A percentile compares a stretch with the other conserved stretches of the same genome.
phyloP scores from a whole-genome alignment of 2,797 vertebrate species.

The Potorous gilbertii region DNA sequence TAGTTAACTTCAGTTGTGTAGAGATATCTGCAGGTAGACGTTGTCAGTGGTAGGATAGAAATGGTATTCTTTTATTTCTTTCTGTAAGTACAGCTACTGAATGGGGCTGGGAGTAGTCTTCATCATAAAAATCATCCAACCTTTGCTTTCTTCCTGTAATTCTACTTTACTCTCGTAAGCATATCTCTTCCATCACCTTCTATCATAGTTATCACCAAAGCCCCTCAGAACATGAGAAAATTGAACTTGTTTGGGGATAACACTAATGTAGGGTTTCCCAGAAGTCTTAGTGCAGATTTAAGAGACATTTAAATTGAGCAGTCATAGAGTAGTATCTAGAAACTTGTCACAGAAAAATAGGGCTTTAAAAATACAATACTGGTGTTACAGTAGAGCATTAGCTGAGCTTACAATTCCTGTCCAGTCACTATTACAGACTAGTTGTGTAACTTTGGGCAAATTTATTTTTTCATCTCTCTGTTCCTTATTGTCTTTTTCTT shows the following conservation, averaged over 20 bases:
- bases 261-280: not conserved
- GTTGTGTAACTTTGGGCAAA: not conserved
- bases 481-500: not conserved
- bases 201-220: not conserved
- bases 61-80: constrained; percentile 26
- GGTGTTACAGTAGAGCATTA: not conserved
- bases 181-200: not conserved
- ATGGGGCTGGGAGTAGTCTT: not conserved
- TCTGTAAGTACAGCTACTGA: constrained; percentile 4
- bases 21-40: not conserved
- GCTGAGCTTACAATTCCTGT: not conserved
- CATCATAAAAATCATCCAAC: not conserved
- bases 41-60: constrained; percentile 15
- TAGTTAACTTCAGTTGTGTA: not conserved
- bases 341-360: constrained; percentile 10
- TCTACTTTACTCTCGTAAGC: not conserved
- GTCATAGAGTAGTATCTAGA: not conserved
- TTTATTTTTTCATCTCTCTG: not conserved
- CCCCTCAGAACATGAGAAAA: not conserved
- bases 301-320: constrained; percentile 4
- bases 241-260: not conserved
- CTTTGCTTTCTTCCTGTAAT: constrained; percentile 4
- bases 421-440: not conserved
- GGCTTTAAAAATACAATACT: not conserved
- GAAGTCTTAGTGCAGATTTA: constrained; percentile 28